Base-by-base conservation (phyloP, 2,113 vertebrate genomes). In the Cygnus atratus region DNA sequence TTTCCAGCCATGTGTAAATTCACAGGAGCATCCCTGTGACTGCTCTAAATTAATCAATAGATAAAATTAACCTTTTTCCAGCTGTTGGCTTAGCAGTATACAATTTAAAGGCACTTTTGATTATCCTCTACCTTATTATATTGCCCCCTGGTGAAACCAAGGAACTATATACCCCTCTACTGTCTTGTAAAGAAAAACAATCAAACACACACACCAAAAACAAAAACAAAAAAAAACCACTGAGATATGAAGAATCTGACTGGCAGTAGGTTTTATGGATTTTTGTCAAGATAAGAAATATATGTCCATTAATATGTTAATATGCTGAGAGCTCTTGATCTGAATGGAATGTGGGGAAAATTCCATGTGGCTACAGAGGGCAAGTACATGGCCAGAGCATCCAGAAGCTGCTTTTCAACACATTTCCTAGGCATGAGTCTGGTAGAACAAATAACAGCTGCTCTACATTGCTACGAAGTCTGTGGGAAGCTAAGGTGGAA, bases 181-280 rank as follows among this genome's bases (percentile, higher is more conserved):
- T 14, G 4, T 13, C 29, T 15, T 25, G 3, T 24, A 74, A 55
- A 8, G 2, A n/a, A 44, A 33, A 46, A 26, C 9, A 35, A 62
- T 14, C 14, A 46, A 68, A 44, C 33, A 24, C 29, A 48, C 46
- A 48, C 46, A 33, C 39, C 39, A 39, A 10, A 31, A 12, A 43
- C 18, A 33, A 66, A 66, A 66, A 33, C 7, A 46, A 48, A 2
- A 33, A 11, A 19, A 18, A 15, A 62, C 6, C 21, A 59, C 58
- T 22, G 58, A 62, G 4, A 31, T 52, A 46, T 0, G 5, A 26
- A 82, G 19, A 77, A 46, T 77, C 28, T 88, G 44, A 63, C 9
- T 25, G 22, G 22, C 1, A 0, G 2, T 24, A 59, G 14, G 1
- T 18, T 21, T 52, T 72, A 35, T 8, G 4, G 13, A 28, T 41